Conservation (phyloP, 2,797 vertebrate species). For the Acipenser transmontanus region DNA sequence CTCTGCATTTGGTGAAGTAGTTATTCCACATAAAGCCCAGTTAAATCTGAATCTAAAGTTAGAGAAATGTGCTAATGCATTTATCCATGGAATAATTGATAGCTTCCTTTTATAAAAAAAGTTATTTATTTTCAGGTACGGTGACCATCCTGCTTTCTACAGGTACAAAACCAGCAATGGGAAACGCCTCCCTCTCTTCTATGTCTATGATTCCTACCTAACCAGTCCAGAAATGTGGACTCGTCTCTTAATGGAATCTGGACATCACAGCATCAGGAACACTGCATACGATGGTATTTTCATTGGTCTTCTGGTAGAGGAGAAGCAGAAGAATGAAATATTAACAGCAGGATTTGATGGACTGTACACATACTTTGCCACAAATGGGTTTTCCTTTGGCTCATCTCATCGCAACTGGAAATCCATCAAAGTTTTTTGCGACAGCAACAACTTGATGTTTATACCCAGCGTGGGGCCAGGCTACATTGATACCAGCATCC, state of each 20-base stretch:
- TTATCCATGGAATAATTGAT: conserved; percentile 22
- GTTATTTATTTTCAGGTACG: conserved; percentile 70
- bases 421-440: conserved; percentile 79
- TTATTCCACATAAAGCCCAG: too few relatives aligned
- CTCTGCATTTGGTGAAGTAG: too few relatives aligned
- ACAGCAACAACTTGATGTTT: conserved; percentile 80
- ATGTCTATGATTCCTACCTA: conserved; percentile 92
- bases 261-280: conserved; percentile 72
- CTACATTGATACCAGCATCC: conserved; percentile 85
- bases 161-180: conserved; percentile 74
- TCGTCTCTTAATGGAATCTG: conserved; percentile 73
- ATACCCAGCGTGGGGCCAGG: conserved; percentile 92
- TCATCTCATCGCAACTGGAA: conserved; percentile 90
- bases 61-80: background rate
- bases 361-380: conserved; percentile 93
- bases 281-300: conserved; percentile 83
- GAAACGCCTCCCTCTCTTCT: conserved; percentile 81
- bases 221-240: conserved; percentile 82
- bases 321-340: conserved; percentile 83
- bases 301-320: conserved; percentile 86
- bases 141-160: conserved; percentile 87
- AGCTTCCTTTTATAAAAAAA: background rate
- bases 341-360: conserved; percentile 85
- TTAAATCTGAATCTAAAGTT: conserved; percentile 12
- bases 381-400: conserved; percentile 92